Conservation (phyloP, 2,888 invertebrate species). For the Platycheirus albimanus region DNA sequence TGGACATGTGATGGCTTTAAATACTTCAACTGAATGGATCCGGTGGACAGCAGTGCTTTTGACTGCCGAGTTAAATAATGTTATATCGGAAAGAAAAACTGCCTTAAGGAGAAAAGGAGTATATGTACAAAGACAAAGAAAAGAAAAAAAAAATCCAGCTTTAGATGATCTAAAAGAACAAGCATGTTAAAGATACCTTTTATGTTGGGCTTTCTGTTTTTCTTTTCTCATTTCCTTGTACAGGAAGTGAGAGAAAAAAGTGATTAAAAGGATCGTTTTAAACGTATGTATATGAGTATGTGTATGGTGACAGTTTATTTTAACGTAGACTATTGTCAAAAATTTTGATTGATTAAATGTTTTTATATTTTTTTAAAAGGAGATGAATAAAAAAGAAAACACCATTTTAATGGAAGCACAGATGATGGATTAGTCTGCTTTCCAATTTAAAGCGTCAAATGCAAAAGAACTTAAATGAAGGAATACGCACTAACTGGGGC, state of each 20-base stretch:
- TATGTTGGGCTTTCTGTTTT: constrained; percentile 13
- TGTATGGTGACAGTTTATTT: constrained; percentile 23
- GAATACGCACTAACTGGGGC: no score
- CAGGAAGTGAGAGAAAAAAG: constrained; percentile 26
- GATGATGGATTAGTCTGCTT: no score
- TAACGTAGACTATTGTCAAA: constrained; percentile 29
- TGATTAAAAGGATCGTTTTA: constrained; percentile 48
- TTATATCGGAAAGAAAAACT: constrained; percentile 29
- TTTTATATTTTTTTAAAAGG: no score
- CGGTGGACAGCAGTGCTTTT: constrained; percentile 51
- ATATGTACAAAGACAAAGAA: constrained; percentile 37
- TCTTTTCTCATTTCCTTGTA: background rate
- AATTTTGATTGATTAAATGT: constrained; percentile 24
- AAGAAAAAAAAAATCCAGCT: constrained; percentile 4
- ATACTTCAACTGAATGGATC: constrained; percentile 54
- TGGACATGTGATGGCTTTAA: constrained; percentile 61
- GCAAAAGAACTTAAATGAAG: no score
- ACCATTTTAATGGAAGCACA: no score
- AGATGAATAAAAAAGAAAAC: no score
- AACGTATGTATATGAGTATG: constrained; percentile 24
- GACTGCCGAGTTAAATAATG: constrained; percentile 38
- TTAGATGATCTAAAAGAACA: constrained; percentile 16
- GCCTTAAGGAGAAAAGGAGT: constrained; percentile 22
- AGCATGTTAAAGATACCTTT: constrained; percentile 25
- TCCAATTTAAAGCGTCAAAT: no score